Evolutionary conservation across 1,140 invertebrate genomes (phyloP), one percentile per base, ranked within the genome.

Genomic region (Drepana arcuata): DNA sequence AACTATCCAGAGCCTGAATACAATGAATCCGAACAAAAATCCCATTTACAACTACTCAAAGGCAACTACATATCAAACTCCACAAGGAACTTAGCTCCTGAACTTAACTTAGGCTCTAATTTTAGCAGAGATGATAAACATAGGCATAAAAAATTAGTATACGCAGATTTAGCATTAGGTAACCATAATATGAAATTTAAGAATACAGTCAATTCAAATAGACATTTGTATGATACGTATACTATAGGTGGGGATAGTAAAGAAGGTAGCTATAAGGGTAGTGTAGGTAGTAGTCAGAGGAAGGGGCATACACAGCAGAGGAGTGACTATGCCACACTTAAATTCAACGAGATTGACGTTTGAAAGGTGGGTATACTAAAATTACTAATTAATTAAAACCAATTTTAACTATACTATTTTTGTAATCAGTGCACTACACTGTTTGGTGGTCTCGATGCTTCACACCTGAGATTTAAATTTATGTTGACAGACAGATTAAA

Each of bases 261-360:
- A 44, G 67, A 67, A 48, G 73, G 71, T 31, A 73, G 46, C n/a
- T n/a, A n/a, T 70, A 70, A 75, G 35, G 48, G 42, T 73, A 68
- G 60, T 49, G 46, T 60, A 74, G 77, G 71, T 62, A 65, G 59
- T 51, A 52, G 61, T 46, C 42, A 50, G n/a, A 54, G 70, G 67
- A 51, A 78, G 71, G 46, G 57, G 50, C 35, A 68, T 45, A 34
- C 43, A 16, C 73, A 77, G 44, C 60, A 59, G 33, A 62, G 71
- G 71, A 90, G 88, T 60, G 90, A 92, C 68, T 91, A 92, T 64
- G 88, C 90, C 26, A 90, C 91, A 52, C 86, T 93, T 43, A 91
- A 91, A 77, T 93, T 93, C 78, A 90, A 91, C 66, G 91, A 92
- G 73, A 92, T 93, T 58, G 91, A 93, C 75, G 91, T 93, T 60